Evolutionary conservation across 2,113 vertebrate species (phyloP).

Genomic region (Balaenoptera acutorostrata): DNA sequence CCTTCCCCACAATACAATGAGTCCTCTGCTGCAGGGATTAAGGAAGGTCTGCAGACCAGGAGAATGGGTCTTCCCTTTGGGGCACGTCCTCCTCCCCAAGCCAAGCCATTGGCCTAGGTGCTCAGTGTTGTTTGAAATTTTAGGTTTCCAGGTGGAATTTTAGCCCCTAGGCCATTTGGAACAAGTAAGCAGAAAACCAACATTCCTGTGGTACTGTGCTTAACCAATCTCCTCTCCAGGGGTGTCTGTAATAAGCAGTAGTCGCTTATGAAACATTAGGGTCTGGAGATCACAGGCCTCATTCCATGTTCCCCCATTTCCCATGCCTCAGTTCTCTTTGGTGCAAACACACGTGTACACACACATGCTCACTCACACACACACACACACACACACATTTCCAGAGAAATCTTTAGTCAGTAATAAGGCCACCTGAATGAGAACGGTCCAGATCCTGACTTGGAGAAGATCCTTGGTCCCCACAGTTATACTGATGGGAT

Average conservation of each 20-base stretch:
- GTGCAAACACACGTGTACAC: rapidly evolving
- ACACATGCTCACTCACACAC: not conserved
- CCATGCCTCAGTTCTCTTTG: not conserved
- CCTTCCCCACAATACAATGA: not conserved
- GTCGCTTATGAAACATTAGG: constrained; percentile 38
- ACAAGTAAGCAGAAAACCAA: not conserved
- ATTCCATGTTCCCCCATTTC: not conserved
- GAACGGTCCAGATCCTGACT: not conserved
- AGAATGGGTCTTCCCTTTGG: not conserved
- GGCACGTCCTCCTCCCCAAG: not conserved
- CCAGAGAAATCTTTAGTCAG: not conserved
- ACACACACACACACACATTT: not conserved
- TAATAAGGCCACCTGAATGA: not conserved
- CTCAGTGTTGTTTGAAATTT: not conserved
- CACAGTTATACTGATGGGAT: not conserved
- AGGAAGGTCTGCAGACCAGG: not conserved
- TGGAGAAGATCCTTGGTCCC: not conserved
- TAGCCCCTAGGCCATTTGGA: not conserved
- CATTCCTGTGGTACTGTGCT: constrained; percentile 12
- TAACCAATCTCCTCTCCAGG: not conserved
- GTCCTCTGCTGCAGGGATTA: not conserved
- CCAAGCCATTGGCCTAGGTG: not conserved
- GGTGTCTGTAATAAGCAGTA: not conserved
- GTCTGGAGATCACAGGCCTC: not conserved
- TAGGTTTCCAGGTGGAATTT: not conserved